Base-by-base conservation (phyloP, 2,888 invertebrate genomes). In the Sarcophaga rosellei region DNA sequence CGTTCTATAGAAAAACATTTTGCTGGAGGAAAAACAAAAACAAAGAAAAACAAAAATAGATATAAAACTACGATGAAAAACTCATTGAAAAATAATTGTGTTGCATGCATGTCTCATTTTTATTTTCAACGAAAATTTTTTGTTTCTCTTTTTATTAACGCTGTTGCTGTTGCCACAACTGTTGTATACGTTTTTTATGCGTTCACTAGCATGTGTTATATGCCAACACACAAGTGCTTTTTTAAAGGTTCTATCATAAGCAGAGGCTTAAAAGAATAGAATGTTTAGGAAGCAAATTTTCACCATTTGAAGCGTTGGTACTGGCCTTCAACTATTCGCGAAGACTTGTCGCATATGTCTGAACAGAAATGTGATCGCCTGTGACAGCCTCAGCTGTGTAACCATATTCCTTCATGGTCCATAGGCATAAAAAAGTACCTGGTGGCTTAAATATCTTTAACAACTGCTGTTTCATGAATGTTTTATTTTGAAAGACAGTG, bases 11-110 rank as follows among this genome's bases (percentile, higher is more conserved):
- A 66, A 66, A 47, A 47, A 47, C 15, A 4, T 47, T 47, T 47
- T 47, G 3, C 47, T 66, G 2, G 12, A 61, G 17, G 45, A 66
- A 61, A 66, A 15, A 73, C 17, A 45, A 53, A 61, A 59, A 57
- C 53, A 57, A 65, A 61, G 61, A 66, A 23, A 61, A 1, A 61
- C 5, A 20, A 65, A 65, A 65, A 65, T 17, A 15, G 25, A 25
- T 17, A 10, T 4, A 11, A 62, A 76, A 59, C 59, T 57, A 70
- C 69, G 70, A 21, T 66, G 57, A 70, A 74, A 74, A 79, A 47
- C 59, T 79, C 72, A 79, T 79, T 79, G 69, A 80, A 84, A 84
- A 84, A 70, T 74, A 63, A 75, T 75, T 84, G 57, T 61, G 35
- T 75, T 70, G 57, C 59, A 53, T 66, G 23, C 4, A 4, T 47